A percentile compares a stretch with the other conserved stretches of the same genome.
These are phyloP conservation scores for Lepidocyrtinus sp. DNA, from an alignment of 2,888 invertebrate genomes.

Conservation along the genomic window DNA sequence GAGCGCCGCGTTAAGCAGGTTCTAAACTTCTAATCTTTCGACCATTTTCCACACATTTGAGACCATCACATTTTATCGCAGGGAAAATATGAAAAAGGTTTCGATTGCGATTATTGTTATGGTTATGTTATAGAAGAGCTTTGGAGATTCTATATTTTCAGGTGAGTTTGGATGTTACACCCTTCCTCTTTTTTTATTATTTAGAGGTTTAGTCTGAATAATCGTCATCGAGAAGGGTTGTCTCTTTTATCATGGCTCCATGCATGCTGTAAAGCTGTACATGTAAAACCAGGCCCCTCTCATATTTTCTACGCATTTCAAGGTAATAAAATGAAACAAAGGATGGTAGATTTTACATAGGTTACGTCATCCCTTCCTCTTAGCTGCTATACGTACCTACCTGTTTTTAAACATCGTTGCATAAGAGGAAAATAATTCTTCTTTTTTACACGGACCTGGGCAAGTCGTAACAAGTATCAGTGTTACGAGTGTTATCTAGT, in stretches of 20 bases:
- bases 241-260: constrained; percentile 5
- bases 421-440: too few relatives aligned
- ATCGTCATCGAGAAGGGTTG: constrained; percentile 26
- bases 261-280: too few relatives aligned
- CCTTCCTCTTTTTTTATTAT: constrained; percentile 35
- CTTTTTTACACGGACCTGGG: too few relatives aligned
- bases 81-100: neutral
- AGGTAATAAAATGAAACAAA: too few relatives aligned
- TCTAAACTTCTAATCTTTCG: constrained; percentile 34
- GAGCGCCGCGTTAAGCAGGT: constrained; percentile 11
- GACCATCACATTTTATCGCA: neutral
- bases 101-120: neutral
- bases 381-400: too few relatives aligned
- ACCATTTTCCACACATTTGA: constrained; percentile 35
- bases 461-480: too few relatives aligned
- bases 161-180: constrained; percentile 30
- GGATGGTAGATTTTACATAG: too few relatives aligned
- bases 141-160: neutral
- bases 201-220: constrained; percentile 14
- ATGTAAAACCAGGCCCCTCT: too few relatives aligned
- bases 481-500: too few relatives aligned
- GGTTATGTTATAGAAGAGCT: neutral
- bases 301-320: too few relatives aligned
- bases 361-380: too few relatives aligned
- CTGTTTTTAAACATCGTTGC: too few relatives aligned